These are phyloP conservation scores for Myocastor coypus DNA, from an alignment of 2,113 vertebrate species.

Conservation along the genomic window DNA sequence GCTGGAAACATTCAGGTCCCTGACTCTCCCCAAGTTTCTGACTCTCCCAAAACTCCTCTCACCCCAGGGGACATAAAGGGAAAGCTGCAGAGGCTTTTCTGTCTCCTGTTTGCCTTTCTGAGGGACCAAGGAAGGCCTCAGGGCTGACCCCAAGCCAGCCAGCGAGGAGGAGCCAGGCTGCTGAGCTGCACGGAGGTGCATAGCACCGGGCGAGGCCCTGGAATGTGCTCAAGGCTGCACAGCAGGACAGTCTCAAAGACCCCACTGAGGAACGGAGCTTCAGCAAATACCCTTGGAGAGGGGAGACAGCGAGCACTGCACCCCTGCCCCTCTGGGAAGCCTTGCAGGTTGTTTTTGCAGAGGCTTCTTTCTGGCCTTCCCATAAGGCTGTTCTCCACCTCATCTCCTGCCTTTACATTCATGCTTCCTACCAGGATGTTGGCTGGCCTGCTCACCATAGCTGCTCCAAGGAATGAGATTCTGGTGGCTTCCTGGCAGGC, in stretches of 20 bases:
- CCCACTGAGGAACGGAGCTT: neutral
- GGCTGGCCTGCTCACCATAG: neutral
- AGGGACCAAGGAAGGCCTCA: neutral
- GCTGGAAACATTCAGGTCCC: accelerated
- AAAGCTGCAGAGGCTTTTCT: neutral
- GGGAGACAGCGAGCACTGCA: neutral
- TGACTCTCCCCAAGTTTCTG: accelerated
- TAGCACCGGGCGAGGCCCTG: neutral
- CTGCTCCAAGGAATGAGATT: neutral
- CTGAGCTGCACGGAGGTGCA: too few species aligned
- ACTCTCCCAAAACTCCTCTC: accelerated
- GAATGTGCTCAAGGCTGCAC: neutral
- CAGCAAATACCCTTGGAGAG: neutral
- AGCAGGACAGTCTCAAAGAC: neutral
- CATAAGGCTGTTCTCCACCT: neutral
- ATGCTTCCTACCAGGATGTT: neutral
- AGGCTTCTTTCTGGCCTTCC: neutral
- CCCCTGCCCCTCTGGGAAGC: neutral
- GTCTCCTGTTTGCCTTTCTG: accelerated
- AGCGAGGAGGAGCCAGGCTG: too few species aligned
- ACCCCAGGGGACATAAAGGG: accelerated
- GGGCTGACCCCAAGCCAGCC: too few species aligned
- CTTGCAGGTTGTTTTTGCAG: neutral
- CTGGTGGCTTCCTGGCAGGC: neutral
- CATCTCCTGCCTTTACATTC: neutral